Percentiles rank a stretch among this genome's conserved stretches.
Conservation (phyloP, 2,888 invertebrate species). For the Heliconius aoede region DNA sequence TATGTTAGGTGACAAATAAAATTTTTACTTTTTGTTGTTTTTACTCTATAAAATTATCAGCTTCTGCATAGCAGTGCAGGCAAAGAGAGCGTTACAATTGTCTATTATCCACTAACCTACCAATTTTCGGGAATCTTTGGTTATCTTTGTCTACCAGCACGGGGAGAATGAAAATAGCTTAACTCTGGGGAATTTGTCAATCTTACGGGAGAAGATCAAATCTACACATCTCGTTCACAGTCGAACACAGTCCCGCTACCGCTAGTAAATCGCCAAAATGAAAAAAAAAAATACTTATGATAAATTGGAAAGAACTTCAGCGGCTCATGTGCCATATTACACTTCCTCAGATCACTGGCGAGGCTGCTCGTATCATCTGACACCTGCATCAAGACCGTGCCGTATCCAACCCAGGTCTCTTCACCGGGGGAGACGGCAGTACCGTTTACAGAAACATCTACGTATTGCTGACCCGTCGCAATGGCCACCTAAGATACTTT, state of each 20-base stretch:
- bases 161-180: too few species aligned
- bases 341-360: constrained; percentile 55
- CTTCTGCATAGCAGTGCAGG: not conserved
- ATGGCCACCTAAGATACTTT: constrained; percentile 55
- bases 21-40: not conserved
- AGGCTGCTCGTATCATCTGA: constrained; percentile 53
- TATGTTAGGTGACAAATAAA: too few species aligned
- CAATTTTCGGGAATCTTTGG: not conserved
- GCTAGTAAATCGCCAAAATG: not conserved
- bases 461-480: constrained; percentile 56
- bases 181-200: too few species aligned
- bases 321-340: constrained; percentile 53
- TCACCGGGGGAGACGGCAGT: constrained; percentile 62
- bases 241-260: not conserved
- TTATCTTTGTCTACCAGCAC: not conserved
- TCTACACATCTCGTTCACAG: not conserved
- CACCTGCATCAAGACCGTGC: constrained; percentile 51
- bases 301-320: constrained; percentile 61
- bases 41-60: not conserved
- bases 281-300: constrained; percentile 52
- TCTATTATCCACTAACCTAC: too few species aligned
- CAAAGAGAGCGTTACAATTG: too few species aligned
- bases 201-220: not conserved
- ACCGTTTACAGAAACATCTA: constrained; percentile 64
- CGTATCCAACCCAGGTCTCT: constrained; percentile 62